Base-by-base conservation (phyloP, 1,140 invertebrate species). In the Zaprionus ghesquierei region DNA sequence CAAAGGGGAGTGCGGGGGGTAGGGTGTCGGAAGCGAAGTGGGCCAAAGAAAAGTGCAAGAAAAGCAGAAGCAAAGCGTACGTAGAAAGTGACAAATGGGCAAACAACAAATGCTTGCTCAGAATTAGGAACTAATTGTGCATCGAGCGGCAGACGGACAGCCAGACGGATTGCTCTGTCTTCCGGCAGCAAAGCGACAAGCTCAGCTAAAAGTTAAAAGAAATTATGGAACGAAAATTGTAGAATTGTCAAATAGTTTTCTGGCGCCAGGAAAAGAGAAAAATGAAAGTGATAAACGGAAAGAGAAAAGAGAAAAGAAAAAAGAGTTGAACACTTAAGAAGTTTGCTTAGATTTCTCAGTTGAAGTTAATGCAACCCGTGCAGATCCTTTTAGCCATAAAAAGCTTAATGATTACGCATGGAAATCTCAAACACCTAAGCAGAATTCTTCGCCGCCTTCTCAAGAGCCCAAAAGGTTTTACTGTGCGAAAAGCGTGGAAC, bases 41-140 rank as follows among this genome's bases (percentile, higher is more conserved):
- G 79, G 79, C 60, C 66, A 80, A 56, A 44, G 13, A 58, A 55
- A 73, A 61, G 49, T 69, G 58, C 49, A 50, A 54, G 41, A 46
- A 41, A 68, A 73, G 29, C 49, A 60, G 58, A 62, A 49, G 33
- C 1, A 66, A 41, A 18, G 35, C 22, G 50, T 49, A 29, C 23
- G 27, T 22, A 31, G 12, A 44, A 77, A 31, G 70, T 55, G 31
- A 33, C 61, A 59, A 58, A 71, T 41, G 27, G 27, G 25, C 46
- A 60, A 81, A 41, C 61, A 73, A 81, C 61, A 73, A 81, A 35
- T 77, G 78, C 78, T 69, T 44, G 69, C 33, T 81, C 78, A 82
- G 78, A 64, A 69, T 60, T 62, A 54, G 70, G 73, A 73, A 73
- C 65, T 50, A 59, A 33, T 69, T 41, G 35, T 41, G n/a, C n/a